Base-by-base conservation (phyloP, 1,140 invertebrate species). In the Temnothorax longispinosus region DNA sequence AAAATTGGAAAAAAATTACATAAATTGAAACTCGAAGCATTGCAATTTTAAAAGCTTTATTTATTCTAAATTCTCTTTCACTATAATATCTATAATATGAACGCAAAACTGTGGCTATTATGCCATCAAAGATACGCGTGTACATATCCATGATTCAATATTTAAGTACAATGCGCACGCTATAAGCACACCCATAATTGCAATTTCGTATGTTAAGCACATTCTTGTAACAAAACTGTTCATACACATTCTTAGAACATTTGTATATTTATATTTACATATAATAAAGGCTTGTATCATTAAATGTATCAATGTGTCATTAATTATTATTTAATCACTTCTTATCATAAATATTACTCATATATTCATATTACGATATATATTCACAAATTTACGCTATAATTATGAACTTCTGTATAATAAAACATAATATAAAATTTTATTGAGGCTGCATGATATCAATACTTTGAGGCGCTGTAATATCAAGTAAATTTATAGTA, bases 401-500 rank as follows among this genome's bases (percentile, higher is more conserved):
- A 50, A 75, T 21, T 47, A 74, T 35, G 27, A 76, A 56, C 3
- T 84, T 41, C 15, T 13, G 41, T 44, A 69, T 38, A 69, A 69
- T 47, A 50, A 69, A 27, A 47, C 41, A 47, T 47, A 47, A 74
- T 60, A 82, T 13, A 27, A 84, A 35, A 32, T 69, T 89, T 92
- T 87, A 91, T 87, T 92, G 87, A n/a, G 91, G 85, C 65, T 92
- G 62, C 62, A 92, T 82, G 52, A 94, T 86, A 90, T 94, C 88
- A 0, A 93, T 67, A 74, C 21, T 89, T 84, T 78, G 50, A 7
- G 91, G 92, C 27, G 86, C 69, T 35, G 88, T 7, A 62, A 94
- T 81, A 74, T 93, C 89, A 7, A 94, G 32, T 74, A 94, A 84
- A 91, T 94, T 92, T 72, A 93, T 77, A 13, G 92, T 86, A 21